These are phyloP conservation scores for Drosophila mayri DNA, from an alignment of 1,140 invertebrate species.

Conservation along the genomic window DNA sequence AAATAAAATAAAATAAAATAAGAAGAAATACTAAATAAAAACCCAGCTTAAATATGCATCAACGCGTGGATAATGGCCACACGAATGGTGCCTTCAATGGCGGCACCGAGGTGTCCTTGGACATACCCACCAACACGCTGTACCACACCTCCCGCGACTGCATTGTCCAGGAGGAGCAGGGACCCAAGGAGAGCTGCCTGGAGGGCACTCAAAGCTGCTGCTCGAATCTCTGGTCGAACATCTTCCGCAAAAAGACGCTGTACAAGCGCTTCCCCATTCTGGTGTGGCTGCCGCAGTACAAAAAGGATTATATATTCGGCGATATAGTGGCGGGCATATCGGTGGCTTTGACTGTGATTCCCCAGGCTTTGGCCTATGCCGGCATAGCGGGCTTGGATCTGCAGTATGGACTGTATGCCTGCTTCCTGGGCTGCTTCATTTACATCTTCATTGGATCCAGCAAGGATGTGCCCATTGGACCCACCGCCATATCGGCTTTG, in stretches of 20 bases:
- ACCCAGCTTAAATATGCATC: constrained; percentile 34
- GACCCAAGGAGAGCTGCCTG: constrained; percentile 30
- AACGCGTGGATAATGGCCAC: constrained; percentile 57
- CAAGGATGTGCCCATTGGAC: constrained; percentile 95
- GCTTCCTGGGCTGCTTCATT: constrained; percentile 95
- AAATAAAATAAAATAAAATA: not conserved
- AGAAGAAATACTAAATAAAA: not conserved
- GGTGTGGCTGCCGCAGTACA: constrained; percentile 91
- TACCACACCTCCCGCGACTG: constrained; percentile 78
- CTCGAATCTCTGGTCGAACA: constrained; percentile 70
- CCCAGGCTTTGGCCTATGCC: constrained; percentile 93
- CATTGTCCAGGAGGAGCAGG: constrained; percentile 68
- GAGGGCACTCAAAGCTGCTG: constrained; percentile 57
- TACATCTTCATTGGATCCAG: constrained; percentile 96
- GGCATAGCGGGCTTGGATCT: constrained; percentile 92
- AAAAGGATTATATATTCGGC: constrained; percentile 87
- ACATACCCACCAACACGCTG: constrained; percentile 76
- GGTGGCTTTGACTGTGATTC: constrained; percentile 93
- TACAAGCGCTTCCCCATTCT: constrained; percentile 90
- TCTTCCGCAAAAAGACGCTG: constrained; percentile 88
- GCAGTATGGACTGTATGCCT: constrained; percentile 94
- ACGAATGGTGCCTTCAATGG: constrained; percentile 61
- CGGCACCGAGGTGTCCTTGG: constrained; percentile 74
- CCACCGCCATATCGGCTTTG: constrained; percentile 93
- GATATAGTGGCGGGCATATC: constrained; percentile 95